These are phyloP conservation scores for Diachrysia chrysitis DNA, from an alignment of 2,888 invertebrate genomes.

Conservation along the genomic window DNA sequence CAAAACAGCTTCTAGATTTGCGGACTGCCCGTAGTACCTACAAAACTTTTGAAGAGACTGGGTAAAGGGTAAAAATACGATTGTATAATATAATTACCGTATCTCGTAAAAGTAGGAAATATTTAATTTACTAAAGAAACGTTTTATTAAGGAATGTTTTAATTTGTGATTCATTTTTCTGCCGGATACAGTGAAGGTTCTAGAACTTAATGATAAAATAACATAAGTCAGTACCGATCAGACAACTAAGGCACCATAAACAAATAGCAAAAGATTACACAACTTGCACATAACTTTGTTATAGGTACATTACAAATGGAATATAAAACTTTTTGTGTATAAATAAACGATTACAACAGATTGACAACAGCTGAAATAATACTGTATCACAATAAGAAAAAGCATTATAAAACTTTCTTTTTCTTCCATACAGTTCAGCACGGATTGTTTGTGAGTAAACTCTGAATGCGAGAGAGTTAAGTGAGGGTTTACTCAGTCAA, in stretches of 20 bases:
- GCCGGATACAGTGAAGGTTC: background rate
- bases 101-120: background rate
- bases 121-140: background rate
- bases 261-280: too few species aligned
- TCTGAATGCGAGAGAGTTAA: slow-evolving; percentile 23
- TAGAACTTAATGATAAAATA: background rate
- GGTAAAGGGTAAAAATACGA: background rate
- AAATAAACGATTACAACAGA: background rate
- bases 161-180: background rate
- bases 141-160: background rate
- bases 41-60: background rate
- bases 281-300: too few species aligned
- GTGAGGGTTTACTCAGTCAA: slow-evolving; percentile 36
- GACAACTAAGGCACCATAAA: background rate
- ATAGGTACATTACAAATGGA: too few species aligned
- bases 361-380: slow-evolving; percentile 18
- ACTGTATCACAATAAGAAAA: slow-evolving; percentile 11
- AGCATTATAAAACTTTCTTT: slow-evolving; percentile 39
- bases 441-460: slow-evolving; percentile 33
- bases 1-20: background rate
- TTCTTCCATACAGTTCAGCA: slow-evolving; percentile 33
- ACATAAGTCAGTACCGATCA: background rate
- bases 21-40: background rate
- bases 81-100: background rate
- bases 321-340: background rate